phyloP scores from a whole-genome alignment of 2,797 vertebrate species.

The Microhierax caerulescens region DNA sequence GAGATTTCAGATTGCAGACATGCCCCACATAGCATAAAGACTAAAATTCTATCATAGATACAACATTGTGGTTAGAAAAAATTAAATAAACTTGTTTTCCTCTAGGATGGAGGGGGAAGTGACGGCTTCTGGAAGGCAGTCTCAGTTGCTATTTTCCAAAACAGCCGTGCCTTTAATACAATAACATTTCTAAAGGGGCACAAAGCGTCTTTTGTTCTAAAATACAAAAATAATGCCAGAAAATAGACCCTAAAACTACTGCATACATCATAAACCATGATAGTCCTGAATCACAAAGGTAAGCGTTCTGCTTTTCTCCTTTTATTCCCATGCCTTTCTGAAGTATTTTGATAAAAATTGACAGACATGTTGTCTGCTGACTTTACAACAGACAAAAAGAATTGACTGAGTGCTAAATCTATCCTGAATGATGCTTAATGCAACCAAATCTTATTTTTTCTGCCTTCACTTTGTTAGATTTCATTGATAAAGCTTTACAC shows the following conservation, averaged over 20 bases:
- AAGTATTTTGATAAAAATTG: neutral
- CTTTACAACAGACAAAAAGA: neutral
- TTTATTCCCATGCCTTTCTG: neutral
- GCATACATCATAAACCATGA: accelerated
- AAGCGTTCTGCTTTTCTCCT: neutral
- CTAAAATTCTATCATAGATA: neutral
- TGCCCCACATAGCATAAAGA: neutral
- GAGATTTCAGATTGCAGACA: neutral
- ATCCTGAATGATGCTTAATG: neutral
- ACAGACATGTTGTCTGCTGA: neutral
- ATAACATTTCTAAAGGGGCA: neutral
- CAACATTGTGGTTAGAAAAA: neutral
- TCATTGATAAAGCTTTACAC: neutral
- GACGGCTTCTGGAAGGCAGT: neutral
- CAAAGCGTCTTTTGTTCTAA: neutral
- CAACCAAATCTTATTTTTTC: neutral
- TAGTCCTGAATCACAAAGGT: neutral
- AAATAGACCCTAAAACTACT: neutral
- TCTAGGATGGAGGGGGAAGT: neutral
- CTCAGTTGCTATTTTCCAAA: neutral
- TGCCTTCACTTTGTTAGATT: neutral
- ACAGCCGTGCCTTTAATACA: neutral
- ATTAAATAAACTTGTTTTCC: neutral
- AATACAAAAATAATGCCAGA: neutral
- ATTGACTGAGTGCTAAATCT: neutral